Percentiles rank a stretch among this genome's conserved stretches.
Evolutionary conservation across 2,113 vertebrate genomes (phyloP).

Genomic region (Egretta garzetta): DNA sequence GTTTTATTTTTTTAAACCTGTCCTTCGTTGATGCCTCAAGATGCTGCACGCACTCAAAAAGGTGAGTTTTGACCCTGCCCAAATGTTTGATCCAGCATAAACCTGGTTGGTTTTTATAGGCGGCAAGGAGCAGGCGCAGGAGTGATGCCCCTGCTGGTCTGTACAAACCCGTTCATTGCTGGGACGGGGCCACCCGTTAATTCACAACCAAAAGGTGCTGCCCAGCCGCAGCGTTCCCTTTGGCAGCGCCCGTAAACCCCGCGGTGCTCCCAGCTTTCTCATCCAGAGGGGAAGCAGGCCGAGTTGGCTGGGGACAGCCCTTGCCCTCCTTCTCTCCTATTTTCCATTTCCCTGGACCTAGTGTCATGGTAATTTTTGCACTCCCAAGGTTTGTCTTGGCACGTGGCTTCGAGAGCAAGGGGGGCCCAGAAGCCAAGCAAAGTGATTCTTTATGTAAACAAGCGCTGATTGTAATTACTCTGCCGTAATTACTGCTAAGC

Average conservation of each 20-base stretch:
- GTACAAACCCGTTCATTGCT: accelerated
- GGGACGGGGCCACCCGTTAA: not conserved
- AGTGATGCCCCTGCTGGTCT: accelerated
- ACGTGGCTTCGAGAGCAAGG: not conserved
- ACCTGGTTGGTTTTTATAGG: accelerated
- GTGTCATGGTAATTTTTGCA: accelerated
- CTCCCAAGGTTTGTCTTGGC: conserved; percentile 13
- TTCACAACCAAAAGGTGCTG: not conserved
- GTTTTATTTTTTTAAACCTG: not conserved
- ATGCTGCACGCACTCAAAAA: accelerated
- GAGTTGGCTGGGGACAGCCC: accelerated
- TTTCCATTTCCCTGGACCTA: not conserved
- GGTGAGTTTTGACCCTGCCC: not conserved
- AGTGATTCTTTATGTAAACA: not conserved
- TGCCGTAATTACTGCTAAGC: conserved; percentile 33
- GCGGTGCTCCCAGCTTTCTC: not conserved
- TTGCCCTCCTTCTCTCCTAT: not conserved
- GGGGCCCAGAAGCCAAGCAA: not conserved
- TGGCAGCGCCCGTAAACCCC: accelerated
- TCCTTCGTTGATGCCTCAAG: not conserved
- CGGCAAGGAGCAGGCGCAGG: accelerated
- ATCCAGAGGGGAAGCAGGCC: accelerated
- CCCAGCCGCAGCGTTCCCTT: accelerated
- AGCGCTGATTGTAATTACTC: not conserved
- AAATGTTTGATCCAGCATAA: accelerated